Evolutionary conservation across 2,888 invertebrate genomes (phyloP), one percentile per base, ranked within the genome.

Genomic region (Xylota segnis): DNA sequence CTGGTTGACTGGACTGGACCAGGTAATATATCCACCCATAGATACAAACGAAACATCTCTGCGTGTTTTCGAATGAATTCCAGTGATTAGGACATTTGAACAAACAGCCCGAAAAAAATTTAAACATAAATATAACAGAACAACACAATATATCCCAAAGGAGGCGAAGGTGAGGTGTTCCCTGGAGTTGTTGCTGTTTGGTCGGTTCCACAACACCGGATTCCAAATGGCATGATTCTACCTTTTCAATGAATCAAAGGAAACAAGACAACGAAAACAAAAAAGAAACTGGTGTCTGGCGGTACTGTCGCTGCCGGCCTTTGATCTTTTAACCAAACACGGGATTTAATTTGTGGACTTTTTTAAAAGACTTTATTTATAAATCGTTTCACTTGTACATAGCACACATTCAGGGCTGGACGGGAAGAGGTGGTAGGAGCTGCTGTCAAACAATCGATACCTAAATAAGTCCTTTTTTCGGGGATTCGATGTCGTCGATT

Each of bases 321-420:
- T 86, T 86, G 82, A 86, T 86, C 86, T 86, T 86, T 82, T 82
- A 86, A 86, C 86, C 77, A 86, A 86, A 86, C 86, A 86, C 72
- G 68, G 76, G 72, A 86, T 86, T 86, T 82, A 86, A 86, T 86
- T 86, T 86, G 86, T 86, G 76, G 82, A 82, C 82, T 76, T 82
- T 83, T 83, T 86, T 82, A 72, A 82, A 82, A 82, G 86, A 56
- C 76, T 81, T 76, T 72, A 79, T 82, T 86, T 86, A 72, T 86
- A 81, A 78, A 66, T 70, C 71, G 76, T 72, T 84, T 70, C 81
- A 83, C 68, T 79, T 76, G 61, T 58, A 10, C 45, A 45, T n/a
- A 32, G 59, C 32, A 47, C 29, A 9, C 18, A 45, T 32, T 9
- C 16, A 34, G 16, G n/a, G n/a, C 23, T 43, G 18, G 45, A 6